These are phyloP conservation scores for Plecturocebus donacophilus DNA, from an alignment of 2,113 vertebrate genomes.

Conservation along the genomic window DNA sequence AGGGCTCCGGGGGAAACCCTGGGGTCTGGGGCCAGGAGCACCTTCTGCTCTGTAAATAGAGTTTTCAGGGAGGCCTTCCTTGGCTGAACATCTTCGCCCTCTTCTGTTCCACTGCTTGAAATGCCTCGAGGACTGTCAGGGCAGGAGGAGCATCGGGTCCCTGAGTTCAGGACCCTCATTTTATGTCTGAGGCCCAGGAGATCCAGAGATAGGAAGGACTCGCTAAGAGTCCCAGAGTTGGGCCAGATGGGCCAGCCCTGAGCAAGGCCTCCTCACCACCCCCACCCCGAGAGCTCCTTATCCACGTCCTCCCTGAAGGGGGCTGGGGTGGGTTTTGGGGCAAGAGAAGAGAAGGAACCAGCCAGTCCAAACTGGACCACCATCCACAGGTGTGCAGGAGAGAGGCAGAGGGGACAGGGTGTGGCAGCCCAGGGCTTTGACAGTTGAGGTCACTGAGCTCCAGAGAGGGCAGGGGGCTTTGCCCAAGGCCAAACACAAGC, in stretches of 20 bases:
- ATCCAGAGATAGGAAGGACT: neutral
- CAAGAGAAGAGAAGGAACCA: neutral
- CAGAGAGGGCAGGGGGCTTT: neutral
- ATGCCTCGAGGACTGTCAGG: neutral
- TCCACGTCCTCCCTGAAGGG: neutral
- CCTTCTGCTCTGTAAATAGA: neutral
- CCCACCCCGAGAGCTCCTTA: neutral
- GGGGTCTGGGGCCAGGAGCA: neutral
- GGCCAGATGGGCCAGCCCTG: neutral
- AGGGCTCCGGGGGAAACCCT: neutral
- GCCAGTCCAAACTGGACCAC: too few species aligned
- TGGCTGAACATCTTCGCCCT: neutral
- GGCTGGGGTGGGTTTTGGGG: neutral
- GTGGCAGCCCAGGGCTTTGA: neutral
- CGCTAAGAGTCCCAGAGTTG: neutral
- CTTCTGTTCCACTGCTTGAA: neutral
- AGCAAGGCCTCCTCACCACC: rapidly evolving
- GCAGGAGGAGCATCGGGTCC: neutral
- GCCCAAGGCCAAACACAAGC: neutral
- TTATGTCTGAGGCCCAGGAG: neutral
- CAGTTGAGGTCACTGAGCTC: neutral
- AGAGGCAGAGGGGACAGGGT: neutral
- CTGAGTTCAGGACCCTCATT: neutral
- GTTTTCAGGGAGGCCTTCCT: neutral
- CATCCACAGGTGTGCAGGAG: neutral